Base-by-base conservation (phyloP, 2,888 invertebrate genomes). In the Tethea ocularis region DNA sequence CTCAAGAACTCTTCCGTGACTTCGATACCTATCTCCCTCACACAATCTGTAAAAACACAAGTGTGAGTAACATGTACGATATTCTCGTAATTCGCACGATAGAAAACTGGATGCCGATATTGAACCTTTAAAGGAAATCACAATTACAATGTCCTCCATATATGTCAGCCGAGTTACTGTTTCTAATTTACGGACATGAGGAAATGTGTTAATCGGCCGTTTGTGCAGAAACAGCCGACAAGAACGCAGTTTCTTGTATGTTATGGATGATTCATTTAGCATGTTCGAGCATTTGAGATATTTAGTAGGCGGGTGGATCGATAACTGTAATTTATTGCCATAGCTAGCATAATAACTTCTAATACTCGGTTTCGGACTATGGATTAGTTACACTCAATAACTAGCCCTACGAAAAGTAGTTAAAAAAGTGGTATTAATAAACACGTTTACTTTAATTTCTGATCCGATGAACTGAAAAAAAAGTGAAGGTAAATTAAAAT, bases 111-210 rank as follows among this genome's bases (percentile, higher is more conserved):
- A 75, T 75, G 71, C 63, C 69, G 75, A 66, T 72, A 58, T 62
- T 64, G 63, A 53, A 54, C 84, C 80, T 71, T 76, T 75, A 78
- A 82, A 75, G 86, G 86, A 67, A 74, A 80, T 79, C 79, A 72
- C 78, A 79, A 83, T 80, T 80, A 80, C 67, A 58, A 71, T 60
- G 67, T 67, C 61, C 57, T 67, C 77, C 74, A 68, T 80, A 61
- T 74, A 76, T 63, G 78, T 69, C 64, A 62, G 65, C 70, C 13
- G 54, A 54, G 67, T 74, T 75, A 71, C 71, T 71, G 72, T 67
- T 67, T 65, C 63, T 62, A 66, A 64, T 71, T 68, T 63, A 63
- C 52, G 64, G 66, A 73, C 67, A 81, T 77, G 71, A 80, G 81
- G 83, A 83, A 83, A 77, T 69, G 59, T 68, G 69, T 74, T 67